Evolutionary conservation across 2,113 vertebrate genomes (phyloP).

Genomic region (Gymnobelideus leadbeateri): DNA sequence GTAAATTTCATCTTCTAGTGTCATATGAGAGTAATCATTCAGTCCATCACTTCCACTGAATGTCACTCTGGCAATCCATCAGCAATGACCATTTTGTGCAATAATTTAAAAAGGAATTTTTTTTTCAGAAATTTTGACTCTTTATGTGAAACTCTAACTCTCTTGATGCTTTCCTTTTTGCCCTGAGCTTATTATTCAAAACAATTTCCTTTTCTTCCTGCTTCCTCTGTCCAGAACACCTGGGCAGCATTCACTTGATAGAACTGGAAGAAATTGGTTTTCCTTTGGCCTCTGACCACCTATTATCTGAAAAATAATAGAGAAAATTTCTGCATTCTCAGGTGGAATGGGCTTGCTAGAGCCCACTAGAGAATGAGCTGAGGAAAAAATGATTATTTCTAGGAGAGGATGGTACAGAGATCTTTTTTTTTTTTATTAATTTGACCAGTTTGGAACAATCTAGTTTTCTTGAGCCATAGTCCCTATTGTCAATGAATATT

Average conservation of each 20-base stretch:
- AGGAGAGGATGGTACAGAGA: neutral
- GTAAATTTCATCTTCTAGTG: neutral
- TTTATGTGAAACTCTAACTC: slow-evolving; percentile 20
- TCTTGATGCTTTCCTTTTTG: slow-evolving; percentile 20
- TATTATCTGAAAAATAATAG: slow-evolving; percentile 67
- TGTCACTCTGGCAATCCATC: slow-evolving; percentile 2
- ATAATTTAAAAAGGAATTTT: neutral
- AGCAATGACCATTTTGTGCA: neutral
- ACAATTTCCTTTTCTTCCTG: slow-evolving; percentile 55
- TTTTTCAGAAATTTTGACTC: slow-evolving; percentile 24
- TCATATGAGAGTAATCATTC: neutral
- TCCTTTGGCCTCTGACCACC: slow-evolving; percentile 63
- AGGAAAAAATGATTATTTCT: slow-evolving; percentile 44
- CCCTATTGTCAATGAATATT: neutral
- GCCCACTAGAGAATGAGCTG: neutral
- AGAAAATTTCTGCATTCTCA: slow-evolving; percentile 33
- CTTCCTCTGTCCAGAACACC: slow-evolving; percentile 55
- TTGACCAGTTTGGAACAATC: slow-evolving; percentile 13
- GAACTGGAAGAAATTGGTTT: slow-evolving; percentile 70
- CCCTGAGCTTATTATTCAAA: slow-evolving; percentile 59
- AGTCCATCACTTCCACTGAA: slow-evolving; percentile 22
- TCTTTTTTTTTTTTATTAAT: neutral
- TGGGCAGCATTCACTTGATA: slow-evolving; percentile 57
- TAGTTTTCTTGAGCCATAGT: neutral
- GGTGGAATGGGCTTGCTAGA: neutral